phyloP scores from a whole-genome alignment of 2,113 vertebrate species.

The Prietella phreatophila region DNA sequence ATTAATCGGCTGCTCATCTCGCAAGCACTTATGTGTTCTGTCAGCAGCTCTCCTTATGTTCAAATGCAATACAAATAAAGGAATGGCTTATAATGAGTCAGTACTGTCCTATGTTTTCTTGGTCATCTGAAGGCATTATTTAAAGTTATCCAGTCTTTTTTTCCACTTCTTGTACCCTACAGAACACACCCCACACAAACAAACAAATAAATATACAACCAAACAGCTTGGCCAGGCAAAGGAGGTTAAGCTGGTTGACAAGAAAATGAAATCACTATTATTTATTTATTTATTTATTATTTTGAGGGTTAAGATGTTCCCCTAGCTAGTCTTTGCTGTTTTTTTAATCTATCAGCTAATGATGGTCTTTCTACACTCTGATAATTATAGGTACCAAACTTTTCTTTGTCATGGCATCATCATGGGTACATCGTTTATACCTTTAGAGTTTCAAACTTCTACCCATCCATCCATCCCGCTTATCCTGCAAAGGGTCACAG shows the following conservation, averaged over 20 bases:
- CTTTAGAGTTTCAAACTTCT: not conserved
- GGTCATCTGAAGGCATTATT: not conserved
- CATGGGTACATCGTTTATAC: not conserved
- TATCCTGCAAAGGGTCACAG: too few relatives aligned
- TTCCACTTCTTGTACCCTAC: not conserved
- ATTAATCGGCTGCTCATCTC: slow-evolving; percentile 46
- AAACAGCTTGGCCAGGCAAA: not conserved
- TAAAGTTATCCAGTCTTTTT: slow-evolving; percentile 7
- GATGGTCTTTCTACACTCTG: not conserved
- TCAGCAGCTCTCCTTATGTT: slow-evolving; percentile 18
- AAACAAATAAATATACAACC: not conserved
- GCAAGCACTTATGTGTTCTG: slow-evolving; percentile 37
- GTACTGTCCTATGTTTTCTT: not conserved
- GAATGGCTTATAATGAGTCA: not conserved
- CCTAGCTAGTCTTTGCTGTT: not conserved
- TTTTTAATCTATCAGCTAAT: not conserved
- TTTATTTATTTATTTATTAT: not conserved
- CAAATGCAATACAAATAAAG: not conserved
- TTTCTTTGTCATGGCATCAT: not conserved
- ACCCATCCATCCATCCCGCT: too few relatives aligned
- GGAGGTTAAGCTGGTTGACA: not conserved
- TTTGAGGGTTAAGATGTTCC: not conserved
- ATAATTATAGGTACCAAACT: not conserved
- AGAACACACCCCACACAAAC: not conserved
- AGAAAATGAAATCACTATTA: not conserved